Evolutionary conservation across 2,888 invertebrate genomes (phyloP), one percentile per base, ranked within the genome.

Genomic region (Boloria euphrosyne): DNA sequence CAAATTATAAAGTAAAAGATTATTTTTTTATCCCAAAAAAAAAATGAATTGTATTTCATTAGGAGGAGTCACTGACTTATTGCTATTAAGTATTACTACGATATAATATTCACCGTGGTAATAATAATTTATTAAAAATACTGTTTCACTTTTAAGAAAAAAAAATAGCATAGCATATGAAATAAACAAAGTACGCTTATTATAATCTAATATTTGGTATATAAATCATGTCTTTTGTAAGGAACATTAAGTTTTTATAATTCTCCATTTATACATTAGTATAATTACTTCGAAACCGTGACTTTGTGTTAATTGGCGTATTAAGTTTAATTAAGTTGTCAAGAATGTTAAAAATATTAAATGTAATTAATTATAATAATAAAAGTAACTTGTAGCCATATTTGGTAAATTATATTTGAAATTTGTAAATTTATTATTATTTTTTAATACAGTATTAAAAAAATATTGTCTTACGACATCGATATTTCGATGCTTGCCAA

Each of bases 401-500:
- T 46, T 27, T 16, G 13, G 4, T 58, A 47, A 47, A 27, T 27
- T 47, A 58, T 27, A 58, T 47, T 59, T 59, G 13, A 16, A 38
- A 27, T 47, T 59, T 17, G 3, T 49, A 47, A 18, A 16, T 27
- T 47, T 47, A 58, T 49, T 47, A 16, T 14, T 38, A 46, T 27
- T 31, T 16, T 17, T 55, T 38, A 46, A n/a, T 22, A 17, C n/a
- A 47, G 17, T 44, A 22, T n/a, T n/a, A n/a, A 55, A 22, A 44
- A 60, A 46, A 54, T 22, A 50, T 54, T 64, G 66, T 38, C 46
- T 49, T 47, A 51, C 4, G 66, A 51, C 60, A 84, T 86, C 86
- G 87, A 87, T 79, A 82, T n/a, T 5, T 49, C 13, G 31, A 14
- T 54, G 5, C 22, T 51, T 61, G 57, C 66, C 88, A 84, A 68